phyloP scores from a whole-genome alignment of 2,113 vertebrate genomes.

The Pholis gunnellus region DNA sequence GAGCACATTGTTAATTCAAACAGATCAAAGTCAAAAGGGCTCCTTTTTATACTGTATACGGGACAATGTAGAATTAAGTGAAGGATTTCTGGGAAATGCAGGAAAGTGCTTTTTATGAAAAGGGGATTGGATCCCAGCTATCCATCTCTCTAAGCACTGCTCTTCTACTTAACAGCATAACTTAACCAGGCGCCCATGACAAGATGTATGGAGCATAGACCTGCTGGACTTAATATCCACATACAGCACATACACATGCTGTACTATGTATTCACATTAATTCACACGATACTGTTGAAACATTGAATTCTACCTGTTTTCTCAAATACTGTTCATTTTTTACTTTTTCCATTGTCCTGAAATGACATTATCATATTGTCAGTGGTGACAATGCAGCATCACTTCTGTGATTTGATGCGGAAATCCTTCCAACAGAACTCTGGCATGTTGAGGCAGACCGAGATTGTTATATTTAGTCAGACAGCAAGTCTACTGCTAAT shows the following conservation, averaged over 20 bases:
- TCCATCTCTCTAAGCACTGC: conserved; percentile 45
- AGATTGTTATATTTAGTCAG: conserved; percentile 84
- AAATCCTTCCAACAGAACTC: conserved; percentile 62
- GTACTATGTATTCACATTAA: background rate
- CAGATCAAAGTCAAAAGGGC: conserved; percentile 38
- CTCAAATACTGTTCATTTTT: background rate
- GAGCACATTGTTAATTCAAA: conserved; percentile 26
- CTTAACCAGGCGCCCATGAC: conserved; percentile 25
- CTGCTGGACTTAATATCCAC: conserved; percentile 16
- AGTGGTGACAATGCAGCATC: conserved; percentile 39
- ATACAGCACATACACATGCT: conserved; percentile 8
- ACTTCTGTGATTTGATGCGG: conserved; percentile 57
- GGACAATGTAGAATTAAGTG: conserved; percentile 47
- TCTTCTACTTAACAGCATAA: conserved; percentile 41
- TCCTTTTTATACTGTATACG: conserved; percentile 13
- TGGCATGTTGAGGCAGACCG: conserved; percentile 74
- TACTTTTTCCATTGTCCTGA: conserved; percentile 28
- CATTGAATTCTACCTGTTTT: background rate
- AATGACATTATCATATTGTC: conserved; percentile 40
- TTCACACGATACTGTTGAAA: conserved; percentile 1
- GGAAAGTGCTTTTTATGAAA: conserved; percentile 62
- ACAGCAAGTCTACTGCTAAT: conserved; percentile 81
- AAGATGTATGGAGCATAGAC: conserved; percentile 28
- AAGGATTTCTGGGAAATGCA: conserved; percentile 55
- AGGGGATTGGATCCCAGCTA: conserved; percentile 50